Conservation (phyloP, 2,113 vertebrate genomes). For the Pimephales promelas region DNA sequence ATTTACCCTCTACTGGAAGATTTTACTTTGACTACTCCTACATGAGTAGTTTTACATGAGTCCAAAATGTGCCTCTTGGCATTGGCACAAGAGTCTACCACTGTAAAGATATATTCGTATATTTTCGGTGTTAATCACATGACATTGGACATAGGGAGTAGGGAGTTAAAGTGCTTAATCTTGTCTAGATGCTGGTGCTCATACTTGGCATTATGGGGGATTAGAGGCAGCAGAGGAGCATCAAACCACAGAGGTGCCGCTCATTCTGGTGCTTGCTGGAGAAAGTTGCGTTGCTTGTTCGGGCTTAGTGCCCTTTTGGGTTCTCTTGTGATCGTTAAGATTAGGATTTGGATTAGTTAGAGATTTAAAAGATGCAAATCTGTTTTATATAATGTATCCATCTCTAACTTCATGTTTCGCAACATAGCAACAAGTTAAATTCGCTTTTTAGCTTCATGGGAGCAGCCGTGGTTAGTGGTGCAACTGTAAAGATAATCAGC, state of each 20-base stretch:
- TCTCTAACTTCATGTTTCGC: conserved; percentile 1
- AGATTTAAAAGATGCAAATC: conserved; percentile 1
- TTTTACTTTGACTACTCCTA: background rate
- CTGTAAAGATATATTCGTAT: background rate
- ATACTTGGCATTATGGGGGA: conserved; percentile 79
- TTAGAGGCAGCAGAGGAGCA: conserved; percentile 69
- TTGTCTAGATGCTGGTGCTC: conserved; percentile 71
- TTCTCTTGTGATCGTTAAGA: conserved; percentile 22
- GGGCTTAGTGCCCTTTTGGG: conserved; percentile 7
- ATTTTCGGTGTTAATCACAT: conserved; percentile 81
- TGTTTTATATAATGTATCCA: conserved; percentile 24
- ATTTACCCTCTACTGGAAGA: background rate
- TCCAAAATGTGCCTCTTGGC: background rate
- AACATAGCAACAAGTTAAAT: background rate
- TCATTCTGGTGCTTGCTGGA: background rate
- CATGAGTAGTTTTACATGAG: background rate
- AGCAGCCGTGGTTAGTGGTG: background rate
- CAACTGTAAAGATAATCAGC: background rate
- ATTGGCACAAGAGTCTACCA: background rate
- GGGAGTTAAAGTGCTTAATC: conserved; percentile 76
- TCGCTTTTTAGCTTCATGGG: background rate
- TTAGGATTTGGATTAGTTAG: conserved; percentile 2
- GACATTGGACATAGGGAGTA: conserved; percentile 78
- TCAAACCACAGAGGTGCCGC: conserved; percentile 11
- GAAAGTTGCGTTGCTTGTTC: conserved; percentile 10